Base-by-base conservation (phyloP, 2,113 vertebrate species). In the Sphaerodactylus townsendi region DNA sequence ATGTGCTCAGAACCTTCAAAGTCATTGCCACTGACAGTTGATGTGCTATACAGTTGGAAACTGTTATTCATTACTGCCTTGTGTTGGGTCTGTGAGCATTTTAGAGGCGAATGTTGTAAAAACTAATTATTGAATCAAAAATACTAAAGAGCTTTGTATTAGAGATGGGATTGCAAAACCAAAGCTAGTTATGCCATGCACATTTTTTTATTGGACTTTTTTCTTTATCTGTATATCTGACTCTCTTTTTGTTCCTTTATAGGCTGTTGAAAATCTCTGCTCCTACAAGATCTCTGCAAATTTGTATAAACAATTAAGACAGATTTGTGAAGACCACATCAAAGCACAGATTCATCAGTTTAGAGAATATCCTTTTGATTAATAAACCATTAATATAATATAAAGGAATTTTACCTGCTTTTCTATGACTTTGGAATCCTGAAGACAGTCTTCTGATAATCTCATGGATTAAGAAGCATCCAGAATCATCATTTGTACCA, bases 241-340 rank as follows among this genome's bases (percentile, higher is more conserved):
- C 56, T 66, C 62, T 76, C 33, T 89, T 90, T 92, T 66, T 83
- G 35, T 81, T 92, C 59, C 84, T 46, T 93, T 95, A 66, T 89
- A 99, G 98, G 98, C 99, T 85, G 98, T 99, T 69, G 99, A 99
- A 96, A 99, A 99, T 93, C 97, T 99, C 88, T 99, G 99, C 95
- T 99, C 98, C 88, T 98, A 99, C 95, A 99, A 99, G 96, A 99
- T 99, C 86, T 99, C 99, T 92, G 98, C 98, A 92, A 99, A 98
- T 91, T 97, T 99, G 87, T 99, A 99, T 95, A 99, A 98, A 92
- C 98, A 99, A 85, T 95, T 99, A 93, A 97, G 98, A 91, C 96
- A 97, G 75, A 99, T 98, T 90, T 99, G 99, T 94, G 99, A 99
- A 96, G 99, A 99, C 91, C 98, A 99, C 93, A 99, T 99, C 95